Evolutionary conservation across 2,888 invertebrate genomes (phyloP), one percentile per base, ranked within the genome.

Genomic region (Parnassius smintheus): DNA sequence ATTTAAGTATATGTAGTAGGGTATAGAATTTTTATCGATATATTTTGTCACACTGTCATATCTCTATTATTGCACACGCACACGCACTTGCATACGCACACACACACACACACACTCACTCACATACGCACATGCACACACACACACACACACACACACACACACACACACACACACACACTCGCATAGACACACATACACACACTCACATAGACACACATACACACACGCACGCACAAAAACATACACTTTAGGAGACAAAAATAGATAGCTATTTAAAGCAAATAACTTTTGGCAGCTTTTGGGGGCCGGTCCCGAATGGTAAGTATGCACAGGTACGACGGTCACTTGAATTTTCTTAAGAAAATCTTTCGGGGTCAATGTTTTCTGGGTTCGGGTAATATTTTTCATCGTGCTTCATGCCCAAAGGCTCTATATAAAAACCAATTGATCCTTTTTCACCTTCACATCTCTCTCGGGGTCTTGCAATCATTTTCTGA

Each of bases 281-380:
- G 25, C 25, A 25, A 25, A 25, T 25, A 25, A 25, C 25, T 25
- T 25, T 25, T 25, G 3, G 25, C 25, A 25, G 3, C 3, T 85
- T 84, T 56, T 89, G 74, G 2, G 86, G 88, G 9, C 89, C 89
- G 25, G 77, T 75, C 50, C 89, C 88, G 66, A 90, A 91, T 3
- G 89, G 86, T 57, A 88, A 59, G 65, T 79, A 90, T 2, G 82
- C 82, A 65, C 81, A 85, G 0, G 79, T 69, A 62, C 82, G 83
- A 2, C 83, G 74, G 10, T 70, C 66, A n/a, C 71, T 75, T 51
- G 70, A 75, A 18, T 79, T 80, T 48, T 83, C 80, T 0, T 77
- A 61, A 12, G 77, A 72, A 74, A 92, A 92, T 64, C 91, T 76
- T 45, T 91, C 87, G 2, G 92, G 92, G 60, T 89, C 82, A 70